A percentile compares a stretch with the other conserved stretches of the same genome.
Conservation (phyloP, 2,113 vertebrate species). For the Sylvilagus bachmani region DNA sequence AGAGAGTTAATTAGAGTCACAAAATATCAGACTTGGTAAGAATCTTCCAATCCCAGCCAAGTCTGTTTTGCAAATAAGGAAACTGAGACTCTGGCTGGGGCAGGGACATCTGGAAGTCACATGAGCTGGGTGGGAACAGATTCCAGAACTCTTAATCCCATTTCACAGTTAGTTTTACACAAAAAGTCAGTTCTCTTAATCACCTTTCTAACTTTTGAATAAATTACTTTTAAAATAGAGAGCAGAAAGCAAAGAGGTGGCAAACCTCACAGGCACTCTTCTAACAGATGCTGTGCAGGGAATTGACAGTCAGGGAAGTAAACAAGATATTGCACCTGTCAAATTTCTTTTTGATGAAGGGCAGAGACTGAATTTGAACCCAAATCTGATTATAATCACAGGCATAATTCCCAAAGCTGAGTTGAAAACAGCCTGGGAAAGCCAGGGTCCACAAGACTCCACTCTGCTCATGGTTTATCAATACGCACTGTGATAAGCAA, state of each 20-base stretch:
- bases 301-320: neutral
- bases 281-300: neutral
- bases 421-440: conserved; percentile 4
- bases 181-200: neutral
- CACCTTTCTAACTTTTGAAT: conserved; percentile 1
- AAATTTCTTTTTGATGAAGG: neutral
- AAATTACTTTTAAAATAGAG: neutral
- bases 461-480: neutral
- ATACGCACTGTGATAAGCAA: neutral
- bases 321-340: neutral
- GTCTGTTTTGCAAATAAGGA: neutral
- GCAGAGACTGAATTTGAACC: neutral
- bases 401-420: neutral
- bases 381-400: neutral
- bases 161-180: neutral
- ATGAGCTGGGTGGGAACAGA: neutral
- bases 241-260: neutral
- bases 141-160: neutral
- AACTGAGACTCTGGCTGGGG: neutral
- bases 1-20: neutral
- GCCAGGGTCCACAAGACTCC: neutral
- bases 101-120: neutral
- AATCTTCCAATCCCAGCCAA: neutral
- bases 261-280: neutral
- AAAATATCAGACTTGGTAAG: neutral